Evolutionary conservation across 2,113 vertebrate species (phyloP).

Genomic region (Pseudopodoces humilis): DNA sequence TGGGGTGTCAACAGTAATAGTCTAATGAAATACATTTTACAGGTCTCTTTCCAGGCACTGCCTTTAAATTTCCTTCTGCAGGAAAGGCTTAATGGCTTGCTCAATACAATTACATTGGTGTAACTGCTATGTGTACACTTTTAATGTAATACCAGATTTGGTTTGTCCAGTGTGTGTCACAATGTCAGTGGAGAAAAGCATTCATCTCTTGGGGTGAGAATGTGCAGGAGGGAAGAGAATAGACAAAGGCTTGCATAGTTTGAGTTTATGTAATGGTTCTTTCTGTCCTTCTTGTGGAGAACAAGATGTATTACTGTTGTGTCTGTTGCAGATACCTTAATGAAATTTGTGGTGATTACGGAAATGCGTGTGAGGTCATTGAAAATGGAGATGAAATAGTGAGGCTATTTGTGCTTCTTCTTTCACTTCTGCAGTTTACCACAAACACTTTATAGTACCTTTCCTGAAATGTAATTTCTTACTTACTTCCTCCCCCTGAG

Average conservation of each 20-base stretch:
- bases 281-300: not conserved
- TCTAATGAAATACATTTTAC: not conserved
- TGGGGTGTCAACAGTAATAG: not conserved
- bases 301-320: not conserved
- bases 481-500: not conserved
- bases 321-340: not conserved
- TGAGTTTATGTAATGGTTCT: not conserved
- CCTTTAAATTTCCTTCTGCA: not conserved
- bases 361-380: not conserved
- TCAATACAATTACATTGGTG: not conserved
- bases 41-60: not conserved
- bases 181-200: not conserved
- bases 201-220: not conserved
- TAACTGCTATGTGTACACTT: not conserved
- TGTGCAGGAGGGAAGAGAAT: not conserved
- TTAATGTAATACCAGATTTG: not conserved
- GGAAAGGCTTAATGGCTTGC: not conserved
- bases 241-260: not conserved
- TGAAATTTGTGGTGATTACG: not conserved
- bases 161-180: not conserved
- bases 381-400: not conserved
- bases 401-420: not conserved
- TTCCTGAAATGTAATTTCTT: not conserved
- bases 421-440: not conserved
- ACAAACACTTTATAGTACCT: not conserved